phyloP scores from a whole-genome alignment of 2,113 vertebrate genomes.

The Notarius lentiginosus region DNA sequence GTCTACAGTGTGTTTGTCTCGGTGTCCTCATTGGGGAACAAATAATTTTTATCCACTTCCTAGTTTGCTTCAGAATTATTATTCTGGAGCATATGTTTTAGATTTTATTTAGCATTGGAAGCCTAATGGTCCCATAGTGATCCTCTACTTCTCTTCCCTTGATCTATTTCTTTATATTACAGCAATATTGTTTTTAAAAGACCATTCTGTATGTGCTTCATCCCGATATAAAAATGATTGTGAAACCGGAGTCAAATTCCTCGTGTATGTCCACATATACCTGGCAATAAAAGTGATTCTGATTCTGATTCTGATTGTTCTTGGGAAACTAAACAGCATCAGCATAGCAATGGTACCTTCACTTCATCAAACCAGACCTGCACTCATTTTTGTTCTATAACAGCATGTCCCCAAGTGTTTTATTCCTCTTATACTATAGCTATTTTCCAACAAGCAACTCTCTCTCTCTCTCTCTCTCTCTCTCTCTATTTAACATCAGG shows the following conservation, averaged over 20 bases:
- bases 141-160: not conserved
- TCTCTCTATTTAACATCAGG: no score
- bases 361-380: not conserved
- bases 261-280: no score
- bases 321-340: not conserved
- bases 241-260: no score
- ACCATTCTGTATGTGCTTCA: not conserved
- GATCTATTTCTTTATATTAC: not conserved
- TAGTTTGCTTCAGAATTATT: not conserved
- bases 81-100: not conserved
- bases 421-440: no score
- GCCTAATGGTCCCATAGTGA: not conserved
- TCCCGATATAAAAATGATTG: not conserved
- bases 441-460: no score
- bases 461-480: no score
- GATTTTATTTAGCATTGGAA: not conserved
- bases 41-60: not conserved
- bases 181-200: no score
- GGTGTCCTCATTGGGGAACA: not conserved
- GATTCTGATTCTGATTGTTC: no score
- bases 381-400: not conserved
- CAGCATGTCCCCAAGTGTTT: not conserved
- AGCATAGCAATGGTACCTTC: not conserved
- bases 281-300: no score
- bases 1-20: not conserved